Base-by-base conservation (phyloP, 2,888 invertebrate species). In the Sturmia bella region DNA sequence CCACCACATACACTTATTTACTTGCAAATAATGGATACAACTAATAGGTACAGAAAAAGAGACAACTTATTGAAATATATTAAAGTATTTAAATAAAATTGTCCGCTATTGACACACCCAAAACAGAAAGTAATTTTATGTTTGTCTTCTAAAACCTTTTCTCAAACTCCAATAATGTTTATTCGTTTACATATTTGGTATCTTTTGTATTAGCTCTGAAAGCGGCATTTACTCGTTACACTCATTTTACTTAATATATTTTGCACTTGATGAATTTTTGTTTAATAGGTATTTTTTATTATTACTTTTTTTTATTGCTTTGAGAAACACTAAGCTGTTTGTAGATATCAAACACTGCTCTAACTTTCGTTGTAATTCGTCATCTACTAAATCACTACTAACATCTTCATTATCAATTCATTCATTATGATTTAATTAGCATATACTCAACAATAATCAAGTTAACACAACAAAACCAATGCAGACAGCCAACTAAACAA, bases 241-340 rank as follows among this genome's bases (percentile, higher is more conserved):
- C 11, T 48, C 57, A 2, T 41, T 24, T 50, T 75, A 12, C 27
- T 21, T 37, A 74, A 69, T 80, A 84, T 69, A 73, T 56, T 70
- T 80, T 82, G 74, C 79, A 84, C 83, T 84, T 84, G 79, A 84
- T 79, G 82, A 83, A 56, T 77, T 83, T 64, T 64, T n/a, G 27
- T 32, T 52, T 52, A 13, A 12, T 3, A 15, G 13, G 9, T 32
- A 37, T 21, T 52, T n/a, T n/a, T 68, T 1, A 43, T 48, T 68
- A 13, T 69, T 43, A 39, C n/a, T 61, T 19, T 2, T 11, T 19
- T 57, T 9, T 48, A 5, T 12, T 45, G 15, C 21, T 57, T 59
- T 61, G 3, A 11, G 21, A 24, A 52, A 37, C 15, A 43, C n/a
- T 69, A 6, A n/a, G 11, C 0, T 19, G 6, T 15, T 59, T 17